These are phyloP conservation scores for Acronicta aceris DNA, from an alignment of 2,888 invertebrate species.

Conservation along the genomic window DNA sequence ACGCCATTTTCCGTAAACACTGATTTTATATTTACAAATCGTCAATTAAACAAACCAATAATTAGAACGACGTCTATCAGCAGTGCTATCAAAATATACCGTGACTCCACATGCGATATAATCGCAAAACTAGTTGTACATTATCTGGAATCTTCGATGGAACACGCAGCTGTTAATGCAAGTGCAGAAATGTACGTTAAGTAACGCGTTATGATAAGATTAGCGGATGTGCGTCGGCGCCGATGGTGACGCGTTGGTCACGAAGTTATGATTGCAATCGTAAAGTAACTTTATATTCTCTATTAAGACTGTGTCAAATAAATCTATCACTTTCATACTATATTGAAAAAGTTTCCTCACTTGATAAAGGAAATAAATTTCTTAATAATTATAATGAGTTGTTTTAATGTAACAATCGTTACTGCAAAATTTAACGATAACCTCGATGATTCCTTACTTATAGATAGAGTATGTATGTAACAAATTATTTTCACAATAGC, in stretches of 20 bases:
- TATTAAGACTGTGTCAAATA: too few species aligned
- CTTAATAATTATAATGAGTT: constrained; percentile 10
- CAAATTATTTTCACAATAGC: too few species aligned
- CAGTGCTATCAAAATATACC: constrained; percentile 56
- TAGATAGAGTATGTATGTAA: too few species aligned
- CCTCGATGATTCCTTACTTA: too few species aligned
- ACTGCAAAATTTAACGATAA: not conserved
- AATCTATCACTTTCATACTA: not conserved
- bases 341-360: constrained; percentile 40
- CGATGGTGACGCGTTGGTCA: constrained; percentile 66
- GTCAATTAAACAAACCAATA: constrained; percentile 29
- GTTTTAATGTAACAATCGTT: not conserved
- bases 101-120: constrained; percentile 61
- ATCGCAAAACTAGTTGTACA: constrained; percentile 70
- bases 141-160: constrained; percentile 71
- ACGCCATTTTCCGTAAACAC: constrained; percentile 40
- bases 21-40: constrained; percentile 34
- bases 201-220: constrained; percentile 69
- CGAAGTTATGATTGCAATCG: constrained; percentile 56
- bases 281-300: constrained; percentile 30
- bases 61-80: constrained; percentile 45
- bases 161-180: constrained; percentile 68
- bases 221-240: constrained; percentile 69
- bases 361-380: constrained; percentile 28
- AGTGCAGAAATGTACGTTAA: constrained; percentile 73